Evolutionary conservation across 2,888 invertebrate genomes (phyloP).

Genomic region (Tubulanus polymorphus): DNA sequence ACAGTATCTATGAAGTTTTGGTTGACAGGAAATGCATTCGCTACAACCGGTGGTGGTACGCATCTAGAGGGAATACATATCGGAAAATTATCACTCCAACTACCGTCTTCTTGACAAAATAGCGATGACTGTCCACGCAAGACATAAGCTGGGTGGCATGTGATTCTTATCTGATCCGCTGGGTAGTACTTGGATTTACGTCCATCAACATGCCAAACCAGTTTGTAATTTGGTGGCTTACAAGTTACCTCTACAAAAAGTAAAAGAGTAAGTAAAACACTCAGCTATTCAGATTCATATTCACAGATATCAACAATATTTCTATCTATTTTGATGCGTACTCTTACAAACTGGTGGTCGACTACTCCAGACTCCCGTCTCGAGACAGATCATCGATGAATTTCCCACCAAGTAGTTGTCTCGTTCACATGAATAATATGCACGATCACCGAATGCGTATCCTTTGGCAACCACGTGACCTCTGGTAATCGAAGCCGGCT

Average conservation of each 20-base stretch:
- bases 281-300: too few relatives aligned
- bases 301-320: too few relatives aligned
- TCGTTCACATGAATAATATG: conserved; percentile 24
- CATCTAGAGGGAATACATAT: too few relatives aligned
- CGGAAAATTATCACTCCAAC: too few relatives aligned
- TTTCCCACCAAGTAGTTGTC: conserved; percentile 32
- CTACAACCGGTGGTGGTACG: too few relatives aligned
- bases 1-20: too few relatives aligned
- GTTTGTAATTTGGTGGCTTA: conserved; percentile 15
- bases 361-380: conserved; percentile 35
- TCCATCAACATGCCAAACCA: conserved; percentile 18
- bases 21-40: too few relatives aligned
- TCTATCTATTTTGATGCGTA: too few relatives aligned
- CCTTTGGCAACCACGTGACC: conserved; percentile 9
- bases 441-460: conserved; percentile 15
- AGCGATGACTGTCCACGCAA: conserved; percentile 26
- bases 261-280: too few relatives aligned
- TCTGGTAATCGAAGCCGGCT: conserved; percentile 8
- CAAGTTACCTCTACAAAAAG: too few relatives aligned
- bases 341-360: conserved; percentile 22
- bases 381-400: conserved; percentile 23
- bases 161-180: conserved; percentile 26
- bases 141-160: conserved; percentile 32
- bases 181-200: conserved; percentile 20
- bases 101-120: conserved; percentile 27